A percentile compares a stretch with the other conserved stretches of the same genome.
These are phyloP conservation scores for Pogonus chalceus DNA, from an alignment of 1,140 invertebrate genomes.

Conservation along the genomic window DNA sequence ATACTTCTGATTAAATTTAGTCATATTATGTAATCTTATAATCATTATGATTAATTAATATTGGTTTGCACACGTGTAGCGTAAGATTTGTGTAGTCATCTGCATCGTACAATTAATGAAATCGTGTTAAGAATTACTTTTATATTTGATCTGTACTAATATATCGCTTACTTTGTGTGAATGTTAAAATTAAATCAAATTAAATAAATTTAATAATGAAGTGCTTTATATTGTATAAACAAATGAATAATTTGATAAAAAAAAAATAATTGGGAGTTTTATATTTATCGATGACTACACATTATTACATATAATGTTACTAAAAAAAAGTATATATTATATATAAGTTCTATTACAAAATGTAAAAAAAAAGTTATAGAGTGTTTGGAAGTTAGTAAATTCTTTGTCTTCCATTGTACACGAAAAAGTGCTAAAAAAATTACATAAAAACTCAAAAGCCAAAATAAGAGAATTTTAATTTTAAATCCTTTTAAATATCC, in stretches of 20 bases:
- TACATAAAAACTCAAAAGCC: slow-evolving; percentile 1
- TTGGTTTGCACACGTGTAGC: neutral
- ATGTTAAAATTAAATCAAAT: neutral
- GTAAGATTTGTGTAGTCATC: neutral
- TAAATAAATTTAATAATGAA: neutral
- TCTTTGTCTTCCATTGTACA: slow-evolving; percentile 3
- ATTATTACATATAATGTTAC: neutral
- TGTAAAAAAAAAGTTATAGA: slow-evolving; percentile 1
- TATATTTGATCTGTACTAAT: neutral
- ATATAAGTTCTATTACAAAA: neutral
- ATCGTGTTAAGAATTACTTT: neutral
- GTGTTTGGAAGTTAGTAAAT: slow-evolving; percentile 4
- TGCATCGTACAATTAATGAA: neutral
- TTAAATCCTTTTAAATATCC: no score
- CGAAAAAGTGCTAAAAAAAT: slow-evolving; percentile 1
- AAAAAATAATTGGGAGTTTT: neutral
- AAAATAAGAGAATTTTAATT: no score
- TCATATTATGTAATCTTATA: neutral
- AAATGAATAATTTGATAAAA: neutral
- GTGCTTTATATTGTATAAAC: neutral
- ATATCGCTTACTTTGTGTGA: neutral
- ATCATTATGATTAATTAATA: no score
- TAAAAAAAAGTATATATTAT: neutral
- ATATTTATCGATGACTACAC: neutral
- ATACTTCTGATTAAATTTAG: neutral